These are phyloP conservation scores for Adrianichthys oophorus DNA, from an alignment of 2,797 vertebrate genomes.

Conservation along the genomic window DNA sequence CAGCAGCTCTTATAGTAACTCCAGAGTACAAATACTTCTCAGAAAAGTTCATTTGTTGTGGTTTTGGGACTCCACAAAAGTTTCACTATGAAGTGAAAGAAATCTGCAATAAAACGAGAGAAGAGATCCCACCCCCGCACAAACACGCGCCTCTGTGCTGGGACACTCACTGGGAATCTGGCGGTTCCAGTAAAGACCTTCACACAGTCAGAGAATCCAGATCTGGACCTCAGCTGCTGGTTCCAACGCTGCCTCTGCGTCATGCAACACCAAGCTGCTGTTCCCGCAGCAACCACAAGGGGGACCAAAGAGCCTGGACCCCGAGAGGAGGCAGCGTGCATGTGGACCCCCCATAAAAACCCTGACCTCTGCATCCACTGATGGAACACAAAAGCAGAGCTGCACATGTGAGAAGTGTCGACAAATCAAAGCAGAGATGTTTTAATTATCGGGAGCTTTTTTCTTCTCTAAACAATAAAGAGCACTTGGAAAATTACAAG, in stretches of 20 bases:
- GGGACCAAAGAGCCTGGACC: conserved; percentile 49
- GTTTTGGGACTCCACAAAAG: conserved; percentile 74
- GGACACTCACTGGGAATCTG: conserved; percentile 56
- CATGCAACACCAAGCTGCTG: conserved; percentile 51
- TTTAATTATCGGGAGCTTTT: conserved; percentile 55
- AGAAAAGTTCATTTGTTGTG: conserved; percentile 76
- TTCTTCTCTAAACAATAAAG: conserved; percentile 66
- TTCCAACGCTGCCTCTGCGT: conserved; percentile 59
- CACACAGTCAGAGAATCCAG: conserved; percentile 1
- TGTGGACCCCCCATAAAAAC: conserved; percentile 2
- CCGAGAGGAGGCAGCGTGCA: conserved; percentile 5
- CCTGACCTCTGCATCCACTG: conserved; percentile 37
- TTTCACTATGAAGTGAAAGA: conserved; percentile 75
- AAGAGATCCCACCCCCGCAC: conserved; percentile 13
- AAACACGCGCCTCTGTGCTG: conserved; percentile 49
- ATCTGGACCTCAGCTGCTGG: conserved; percentile 65
- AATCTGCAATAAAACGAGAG: conserved; percentile 53
- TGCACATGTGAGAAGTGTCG: conserved; percentile 50
- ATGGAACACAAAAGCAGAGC: conserved; percentile 27
- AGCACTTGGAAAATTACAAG: conserved; percentile 72
- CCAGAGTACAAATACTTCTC: conserved; percentile 67
- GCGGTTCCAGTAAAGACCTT: conserved; percentile 70
- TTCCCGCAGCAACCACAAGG: conserved; percentile 61
- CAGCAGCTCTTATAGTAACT: conserved; percentile 68
- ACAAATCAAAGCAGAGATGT: conserved; percentile 66